Evolutionary conservation across 2,888 invertebrate genomes (phyloP), one percentile per base, ranked within the genome.

Genomic region (Polydrusus pterygomalis): DNA sequence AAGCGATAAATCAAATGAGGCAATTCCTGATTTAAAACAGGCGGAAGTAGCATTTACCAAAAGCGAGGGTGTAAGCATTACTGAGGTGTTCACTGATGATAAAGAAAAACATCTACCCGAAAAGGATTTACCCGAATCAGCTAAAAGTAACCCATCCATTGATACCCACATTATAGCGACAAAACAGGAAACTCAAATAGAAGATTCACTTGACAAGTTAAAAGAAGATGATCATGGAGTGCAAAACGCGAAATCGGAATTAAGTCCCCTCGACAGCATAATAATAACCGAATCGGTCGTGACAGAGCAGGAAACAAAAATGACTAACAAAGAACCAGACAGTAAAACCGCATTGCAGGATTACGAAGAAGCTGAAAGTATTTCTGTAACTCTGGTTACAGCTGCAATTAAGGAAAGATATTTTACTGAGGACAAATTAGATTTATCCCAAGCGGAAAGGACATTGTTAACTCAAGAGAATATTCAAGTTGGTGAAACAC

Each of bases 21-120:
- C 88, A 9, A 87, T 86, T 81, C 91, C 90, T 13, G 91, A 90
- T 76, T 85, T 86, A 74, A 93, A 92, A 82, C 86, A 85, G 25
- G 89, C 89, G 8, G 86, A 89, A 69, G 82, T 90, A 38, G 88
- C 82, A 38, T 91, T 90, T 85, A 89, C 87, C 84, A 90, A 88
- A 89, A 90, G 87, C 82, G 90, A 92, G 87, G 85, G 92, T 79
- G 79, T 94, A 58, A 90, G 90, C 82, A 87, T 94, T 13, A 91
- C 89, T 7, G 91, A 92, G 87, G 83, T 90, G 0, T 82, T 89
- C 68, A 82, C 88, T 3, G 87, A 87, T 70, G 88, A 91, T 63
- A 89, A 87, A 84, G 91, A 91, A 89, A 86, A 87, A 85, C 87
- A 83, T 71, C 86, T 91, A 25, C 86, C 83, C 34, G 82, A 86